Percentiles rank a stretch among this genome's conserved stretches.
Evolutionary conservation across 2,888 invertebrate species (phyloP).

Genomic region (Temnothorax rugatulus): DNA sequence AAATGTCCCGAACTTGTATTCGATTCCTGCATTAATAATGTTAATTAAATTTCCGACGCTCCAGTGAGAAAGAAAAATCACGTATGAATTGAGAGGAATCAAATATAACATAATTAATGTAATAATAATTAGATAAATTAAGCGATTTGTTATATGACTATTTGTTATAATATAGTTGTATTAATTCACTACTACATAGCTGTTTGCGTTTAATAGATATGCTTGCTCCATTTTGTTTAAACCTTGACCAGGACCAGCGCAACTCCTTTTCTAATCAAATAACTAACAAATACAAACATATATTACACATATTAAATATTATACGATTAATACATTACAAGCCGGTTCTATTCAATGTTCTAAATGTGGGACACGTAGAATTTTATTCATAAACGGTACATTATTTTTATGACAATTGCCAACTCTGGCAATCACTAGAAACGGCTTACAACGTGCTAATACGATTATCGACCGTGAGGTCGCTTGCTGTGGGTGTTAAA

Average conservation of each 20-base stretch:
- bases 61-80: not conserved
- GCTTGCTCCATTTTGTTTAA: constrained; percentile 72
- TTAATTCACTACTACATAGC: constrained; percentile 27
- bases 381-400: not conserved
- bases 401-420: constrained; percentile 24
- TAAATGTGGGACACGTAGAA: not conserved
- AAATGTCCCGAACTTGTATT: not conserved
- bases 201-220: constrained; percentile 50
- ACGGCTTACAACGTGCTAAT: constrained; percentile 49
- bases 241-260: constrained; percentile 28
- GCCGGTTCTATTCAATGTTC: constrained; percentile 14
- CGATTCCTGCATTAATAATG: constrained; percentile 1
- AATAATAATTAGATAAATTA: constrained; percentile 39
- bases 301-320: constrained; percentile 13
- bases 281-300: constrained; percentile 1
- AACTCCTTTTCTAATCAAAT: constrained; percentile 6
- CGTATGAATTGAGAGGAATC: not conserved
- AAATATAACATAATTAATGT: constrained; percentile 23
- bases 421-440: constrained; percentile 23
- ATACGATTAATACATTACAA: constrained; percentile 26
- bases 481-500: constrained; percentile 35
- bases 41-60: constrained; percentile 28
- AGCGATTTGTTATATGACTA: constrained; percentile 28
- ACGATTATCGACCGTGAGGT: constrained; percentile 34
- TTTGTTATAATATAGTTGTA: not conserved